Base-by-base conservation (phyloP, 2,797 vertebrate species). In the Glossophaga mutica region DNA sequence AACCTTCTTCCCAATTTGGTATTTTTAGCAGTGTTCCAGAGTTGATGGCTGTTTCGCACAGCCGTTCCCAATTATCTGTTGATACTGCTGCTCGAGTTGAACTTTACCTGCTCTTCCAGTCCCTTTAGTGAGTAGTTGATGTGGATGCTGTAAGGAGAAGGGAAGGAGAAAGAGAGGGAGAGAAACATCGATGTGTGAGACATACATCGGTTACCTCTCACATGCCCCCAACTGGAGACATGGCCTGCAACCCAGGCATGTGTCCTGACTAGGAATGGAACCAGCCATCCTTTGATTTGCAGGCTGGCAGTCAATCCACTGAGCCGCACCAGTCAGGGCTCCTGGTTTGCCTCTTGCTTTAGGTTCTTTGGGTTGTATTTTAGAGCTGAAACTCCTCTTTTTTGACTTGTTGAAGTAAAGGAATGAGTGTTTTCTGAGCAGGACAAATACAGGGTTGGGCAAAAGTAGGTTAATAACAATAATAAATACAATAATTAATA, bases 381-480 rank as follows among this genome's bases (percentile, higher is more conserved):
- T 42, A 87, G 73, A 82, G 26, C 46, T 57, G 67, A 89, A 84
- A 68, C 37, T 24, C n/a, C 19, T 39, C 21, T 29, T 70, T 87
- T 83, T 96, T 78, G 15, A 70, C 62, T 95, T 52, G 22, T 77
- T 52, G 42, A 91, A 87, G 37, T 76, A 90, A 90, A 73, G 74
- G 21, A 39, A 68, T 8, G 16, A 77, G 1, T 78, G 26, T 93
- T 92, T 50, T 42, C 39, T 82, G n/a, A 92, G 67, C 29, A 94
- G 55, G 37, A 78, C 81, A 95, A 90, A 79, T 26, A 55, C 3
- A 55, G 48, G 3, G n/a, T 34, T 78, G 50, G n/a, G 48, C 48
- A 52, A 78, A 78, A 52, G n/a, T 37, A 78, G n/a, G 19, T 34
- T 24, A 78, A 52, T 32, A 46, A 46, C 34, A 55, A 52, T 48